Conservation (phyloP, 2,888 invertebrate species). For the Timandra comae region DNA sequence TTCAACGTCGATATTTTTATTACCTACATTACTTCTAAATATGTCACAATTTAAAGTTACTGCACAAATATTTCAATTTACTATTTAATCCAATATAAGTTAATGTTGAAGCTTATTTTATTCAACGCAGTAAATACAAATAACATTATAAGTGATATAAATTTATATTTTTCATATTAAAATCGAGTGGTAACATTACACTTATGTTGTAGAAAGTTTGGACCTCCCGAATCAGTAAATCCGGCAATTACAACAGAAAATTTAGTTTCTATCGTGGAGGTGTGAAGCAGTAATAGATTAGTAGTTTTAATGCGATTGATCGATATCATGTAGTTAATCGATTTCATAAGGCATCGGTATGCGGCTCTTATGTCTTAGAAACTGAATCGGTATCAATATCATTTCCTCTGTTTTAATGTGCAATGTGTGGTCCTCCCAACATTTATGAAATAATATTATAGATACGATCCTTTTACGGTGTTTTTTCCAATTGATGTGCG, state of each 20-base stretch:
- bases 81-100: too few relatives aligned
- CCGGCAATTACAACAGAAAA: constrained; percentile 26
- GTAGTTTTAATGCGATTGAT: constrained; percentile 46
- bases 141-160: constrained; percentile 24
- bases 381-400: constrained; percentile 42
- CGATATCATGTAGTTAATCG: constrained; percentile 47
- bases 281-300: constrained; percentile 48
- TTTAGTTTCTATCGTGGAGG: constrained; percentile 30
- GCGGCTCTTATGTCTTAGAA: constrained; percentile 38
- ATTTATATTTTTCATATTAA: constrained; percentile 25
- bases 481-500: constrained; percentile 8
- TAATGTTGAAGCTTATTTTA: constrained; percentile 43
- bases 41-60: too few relatives aligned
- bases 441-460: constrained; percentile 35
- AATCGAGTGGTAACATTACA: constrained; percentile 20
- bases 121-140: constrained; percentile 39
- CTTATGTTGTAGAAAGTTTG: constrained; percentile 10
- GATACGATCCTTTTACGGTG: constrained; percentile 25
- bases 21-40: too few relatives aligned
- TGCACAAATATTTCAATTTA: too few relatives aligned
- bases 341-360: constrained; percentile 47
- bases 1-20: too few relatives aligned
- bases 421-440: constrained; percentile 55
- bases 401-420: constrained; percentile 38
- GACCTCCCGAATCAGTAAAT: constrained; percentile 26